Percentiles rank a stretch among this genome's conserved stretches.
phyloP scores from a whole-genome alignment of 2,797 vertebrate genomes.

The Alauda arvensis region DNA sequence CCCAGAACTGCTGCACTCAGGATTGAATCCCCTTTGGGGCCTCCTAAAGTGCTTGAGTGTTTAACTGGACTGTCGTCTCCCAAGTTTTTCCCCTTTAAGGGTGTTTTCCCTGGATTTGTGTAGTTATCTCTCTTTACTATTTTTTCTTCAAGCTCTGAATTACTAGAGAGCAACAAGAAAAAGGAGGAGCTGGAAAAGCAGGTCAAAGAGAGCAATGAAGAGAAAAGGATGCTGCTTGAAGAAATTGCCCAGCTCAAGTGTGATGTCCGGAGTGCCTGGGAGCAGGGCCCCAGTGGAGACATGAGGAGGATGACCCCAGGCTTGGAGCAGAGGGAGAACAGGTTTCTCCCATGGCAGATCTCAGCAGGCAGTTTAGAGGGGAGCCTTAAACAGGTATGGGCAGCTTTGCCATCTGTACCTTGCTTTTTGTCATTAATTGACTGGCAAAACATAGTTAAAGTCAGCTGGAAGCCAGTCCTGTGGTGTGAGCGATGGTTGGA shows the following conservation, averaged over 20 bases:
- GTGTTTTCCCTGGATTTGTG: background rate
- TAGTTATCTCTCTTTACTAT: constrained; percentile 4
- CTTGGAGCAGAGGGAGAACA: constrained; percentile 17
- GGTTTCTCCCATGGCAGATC: constrained; percentile 25
- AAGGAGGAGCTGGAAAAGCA: constrained; percentile 60
- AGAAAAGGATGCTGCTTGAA: constrained; percentile 41
- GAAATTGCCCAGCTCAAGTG: constrained; percentile 44
- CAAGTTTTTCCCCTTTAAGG: background rate
- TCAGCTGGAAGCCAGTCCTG: background rate
- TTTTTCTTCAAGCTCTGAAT: constrained; percentile 48
- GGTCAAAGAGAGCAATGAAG: constrained; percentile 40
- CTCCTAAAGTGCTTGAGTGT: accelerated
- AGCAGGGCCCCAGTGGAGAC: constrained; percentile 65
- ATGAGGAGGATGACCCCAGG: constrained; percentile 50
- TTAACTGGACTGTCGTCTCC: background rate
- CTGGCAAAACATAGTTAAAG: background rate
- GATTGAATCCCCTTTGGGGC: background rate
- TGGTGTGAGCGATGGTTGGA: background rate
- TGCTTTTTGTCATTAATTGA: background rate
- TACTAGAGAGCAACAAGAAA: constrained; percentile 57
- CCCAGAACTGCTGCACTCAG: background rate
- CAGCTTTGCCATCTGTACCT: background rate
- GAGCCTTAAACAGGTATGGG: constrained; percentile 74
- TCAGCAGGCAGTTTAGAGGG: constrained; percentile 56
- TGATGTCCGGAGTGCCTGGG: background rate